Evolutionary conservation across 2,888 invertebrate genomes (phyloP).

Genomic region (Drosophila nigricruria): DNA sequence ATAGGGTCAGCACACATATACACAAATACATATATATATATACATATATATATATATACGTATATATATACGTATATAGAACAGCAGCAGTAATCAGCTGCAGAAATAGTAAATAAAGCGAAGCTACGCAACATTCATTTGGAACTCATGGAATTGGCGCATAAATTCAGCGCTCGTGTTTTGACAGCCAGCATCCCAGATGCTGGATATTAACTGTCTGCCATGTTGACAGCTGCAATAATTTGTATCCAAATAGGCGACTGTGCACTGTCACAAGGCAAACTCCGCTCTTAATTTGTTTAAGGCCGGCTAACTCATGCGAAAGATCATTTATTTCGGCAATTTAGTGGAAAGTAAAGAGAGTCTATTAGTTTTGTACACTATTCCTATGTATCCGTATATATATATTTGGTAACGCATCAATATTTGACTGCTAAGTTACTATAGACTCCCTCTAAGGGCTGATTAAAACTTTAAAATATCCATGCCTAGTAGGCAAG

Average conservation of each 20-base stretch:
- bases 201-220: slow-evolving; percentile 44
- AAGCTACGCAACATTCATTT: slow-evolving; percentile 36
- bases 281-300: slow-evolving; percentile 33
- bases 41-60: neutral
- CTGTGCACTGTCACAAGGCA: neutral
- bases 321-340: slow-evolving; percentile 1
- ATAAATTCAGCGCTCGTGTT: slow-evolving; percentile 23
- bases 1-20: slow-evolving; percentile 3
- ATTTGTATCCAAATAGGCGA: slow-evolving; percentile 24
- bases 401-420: neutral
- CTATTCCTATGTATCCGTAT: too few relatives aligned
- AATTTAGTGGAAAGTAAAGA: neutral
- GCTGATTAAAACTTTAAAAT: too few relatives aligned
- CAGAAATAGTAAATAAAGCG: slow-evolving; percentile 39
- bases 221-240: slow-evolving; percentile 36
- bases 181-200: slow-evolving; percentile 8
- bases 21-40: neutral
- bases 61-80: neutral
- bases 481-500: neutral
- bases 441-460: too few relatives aligned
- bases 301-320: slow-evolving; percentile 18
- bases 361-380: neutral
- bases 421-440: too few relatives aligned
- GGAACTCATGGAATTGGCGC: slow-evolving; percentile 22
- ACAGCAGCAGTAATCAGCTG: slow-evolving; percentile 4